Conservation (phyloP, 2,888 invertebrate species). For the Synanthedon myopaeformis region DNA sequence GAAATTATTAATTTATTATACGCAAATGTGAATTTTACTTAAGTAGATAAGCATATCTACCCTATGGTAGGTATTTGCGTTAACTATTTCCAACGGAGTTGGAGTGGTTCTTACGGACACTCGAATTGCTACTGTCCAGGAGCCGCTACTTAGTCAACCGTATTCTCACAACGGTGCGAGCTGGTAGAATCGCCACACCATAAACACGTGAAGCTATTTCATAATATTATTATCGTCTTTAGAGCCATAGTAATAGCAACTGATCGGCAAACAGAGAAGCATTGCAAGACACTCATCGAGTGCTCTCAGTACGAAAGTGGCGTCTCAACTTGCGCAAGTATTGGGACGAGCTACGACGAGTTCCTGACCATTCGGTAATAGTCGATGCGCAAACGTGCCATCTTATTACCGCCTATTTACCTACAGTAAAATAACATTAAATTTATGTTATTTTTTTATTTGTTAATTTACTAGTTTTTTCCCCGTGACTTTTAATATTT, state of each 20-base stretch:
- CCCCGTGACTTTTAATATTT: no score
- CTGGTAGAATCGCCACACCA: slow-evolving; percentile 28
- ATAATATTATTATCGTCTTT: slow-evolving; percentile 10
- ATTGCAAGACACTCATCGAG: slow-evolving; percentile 13
- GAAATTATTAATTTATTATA: no score
- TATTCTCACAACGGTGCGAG: not conserved
- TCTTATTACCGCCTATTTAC: no score
- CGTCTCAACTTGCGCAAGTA: slow-evolving; percentile 30
- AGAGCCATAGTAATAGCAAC: slow-evolving; percentile 3
- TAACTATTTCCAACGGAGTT: no score
- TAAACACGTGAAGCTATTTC: slow-evolving; percentile 18
- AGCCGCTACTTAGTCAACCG: not conserved
- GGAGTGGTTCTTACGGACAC: no score
- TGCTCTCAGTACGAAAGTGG: slow-evolving; percentile 26
- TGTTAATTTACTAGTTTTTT: no score
- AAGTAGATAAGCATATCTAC: no score
- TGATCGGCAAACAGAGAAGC: slow-evolving; percentile 1
- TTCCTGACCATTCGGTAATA: slow-evolving; percentile 32
- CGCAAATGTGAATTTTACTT: no score
- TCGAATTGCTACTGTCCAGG: no score
- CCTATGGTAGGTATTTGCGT: no score
- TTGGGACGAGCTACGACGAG: slow-evolving; percentile 30
- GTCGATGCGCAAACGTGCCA: slow-evolving; percentile 1
- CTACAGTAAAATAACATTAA: no score
- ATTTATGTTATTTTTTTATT: no score